Conservation (phyloP, 2,888 invertebrate species). For the Drosophila bunnanda region DNA sequence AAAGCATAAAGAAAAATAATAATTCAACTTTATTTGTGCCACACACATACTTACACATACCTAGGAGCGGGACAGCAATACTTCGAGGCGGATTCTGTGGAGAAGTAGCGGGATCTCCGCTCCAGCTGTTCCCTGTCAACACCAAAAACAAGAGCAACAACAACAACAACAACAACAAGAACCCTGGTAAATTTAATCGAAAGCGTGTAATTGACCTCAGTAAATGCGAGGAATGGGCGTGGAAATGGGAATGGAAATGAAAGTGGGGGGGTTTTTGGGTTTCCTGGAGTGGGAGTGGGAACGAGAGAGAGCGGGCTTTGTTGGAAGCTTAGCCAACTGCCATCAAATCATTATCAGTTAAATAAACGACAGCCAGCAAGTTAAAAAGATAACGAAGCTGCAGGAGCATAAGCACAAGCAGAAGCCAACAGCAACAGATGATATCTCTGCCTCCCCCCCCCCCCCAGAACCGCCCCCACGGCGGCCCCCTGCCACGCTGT, state of each 20-base stretch:
- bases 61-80: conserved; percentile 2
- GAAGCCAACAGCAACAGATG: conserved; percentile 68
- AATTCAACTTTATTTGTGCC: conserved; percentile 79
- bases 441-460: conserved; percentile 65
- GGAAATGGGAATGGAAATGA: conserved; percentile 36
- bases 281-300: too few relatives aligned
- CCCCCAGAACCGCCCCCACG: conserved; percentile 11
- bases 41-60: conserved; percentile 50
- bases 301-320: conserved; percentile 57
- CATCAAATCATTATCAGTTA: conserved; percentile 78
- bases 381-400: conserved; percentile 79
- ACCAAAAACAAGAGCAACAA: conserved; percentile 49
- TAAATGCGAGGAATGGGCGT: conserved; percentile 65
- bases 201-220: conserved; percentile 79
- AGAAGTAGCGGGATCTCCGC: conserved; percentile 42
- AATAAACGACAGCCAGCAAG: conserved; percentile 78
- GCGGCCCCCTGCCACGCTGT: neutral
- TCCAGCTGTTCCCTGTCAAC: conserved; percentile 76
- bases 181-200: conserved; percentile 77
- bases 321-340: conserved; percentile 78
- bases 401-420: conserved; percentile 25
- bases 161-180: conserved; percentile 22
- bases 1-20: conserved; percentile 75
- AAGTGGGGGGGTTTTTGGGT: neutral
- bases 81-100: neutral